Evolutionary conservation across 1,140 invertebrate species (phyloP), one percentile per base, ranked within the genome.

Genomic region (Phocides pigmalion): DNA sequence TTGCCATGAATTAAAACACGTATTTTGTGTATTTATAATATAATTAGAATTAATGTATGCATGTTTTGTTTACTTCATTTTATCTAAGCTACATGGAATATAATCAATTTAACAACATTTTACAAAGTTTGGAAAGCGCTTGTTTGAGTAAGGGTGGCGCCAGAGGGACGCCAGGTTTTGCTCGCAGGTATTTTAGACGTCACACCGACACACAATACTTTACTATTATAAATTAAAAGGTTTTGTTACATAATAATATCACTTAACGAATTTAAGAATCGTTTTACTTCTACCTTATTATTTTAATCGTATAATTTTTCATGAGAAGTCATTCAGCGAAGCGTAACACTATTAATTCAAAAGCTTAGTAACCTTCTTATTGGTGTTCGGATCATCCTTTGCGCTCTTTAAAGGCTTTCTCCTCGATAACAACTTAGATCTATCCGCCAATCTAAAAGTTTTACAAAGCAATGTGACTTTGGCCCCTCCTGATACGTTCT

Each of bases 381-480:
- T 51, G 9, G 51, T 54, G 41, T 61, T 61, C 56, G 22, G 12
- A 37, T 20, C 15, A 61, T 62, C 54, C 14, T 62, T 51, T 14
- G 20, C 41, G 14, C 46, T 64, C 19, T 74, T 66, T 16, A 62
- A 50, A 14, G 39, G 20, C 62, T 73, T 74, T 19, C 39, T 67
- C 15, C 66, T 64, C n/a, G 53, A 51, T 56, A 62, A 47, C 17
- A 61, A 22, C 44, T 61, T 61, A 61, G 64, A 72, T 54, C 88
- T 74, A 66, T 86, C 74, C 9, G 81, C 66, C 50, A 90, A 66
- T 58, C 76, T 86, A 68, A 84, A 90, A 19, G 87, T 89, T 74
- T 89, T 90, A 68, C 88, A 90, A 62, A 89, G 77, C 20, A 90
- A 71, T n/a, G 86, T 90, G n/a, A 89, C 87, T 51, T 89, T 86